These are phyloP conservation scores for Nothocercus nigrocapillus DNA, from an alignment of 2,113 vertebrate genomes.

Conservation along the genomic window DNA sequence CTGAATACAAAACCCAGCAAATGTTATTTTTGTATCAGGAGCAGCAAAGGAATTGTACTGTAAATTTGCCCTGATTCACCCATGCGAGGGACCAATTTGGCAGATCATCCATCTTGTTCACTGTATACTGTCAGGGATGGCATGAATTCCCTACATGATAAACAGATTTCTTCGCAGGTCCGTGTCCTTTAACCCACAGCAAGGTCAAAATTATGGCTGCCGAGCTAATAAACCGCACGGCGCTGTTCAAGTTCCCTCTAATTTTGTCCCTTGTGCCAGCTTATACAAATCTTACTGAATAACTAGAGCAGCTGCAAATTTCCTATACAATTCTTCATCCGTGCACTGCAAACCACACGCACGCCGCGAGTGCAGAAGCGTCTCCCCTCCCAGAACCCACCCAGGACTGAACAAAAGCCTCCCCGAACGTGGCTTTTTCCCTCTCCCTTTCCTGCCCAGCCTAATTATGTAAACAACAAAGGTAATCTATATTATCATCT, in stretches of 20 bases:
- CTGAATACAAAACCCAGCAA: constrained; percentile 64
- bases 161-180: constrained; percentile 83
- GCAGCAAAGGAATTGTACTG: constrained; percentile 72
- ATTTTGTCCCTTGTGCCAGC: constrained; percentile 54
- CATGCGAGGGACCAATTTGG: constrained; percentile 79
- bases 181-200: constrained; percentile 84
- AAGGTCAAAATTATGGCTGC: constrained; percentile 81
- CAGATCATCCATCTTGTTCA: constrained; percentile 87
- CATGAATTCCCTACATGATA: constrained; percentile 80
- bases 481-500: constrained; percentile 36
- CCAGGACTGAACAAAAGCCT: neutral
- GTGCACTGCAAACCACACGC: neutral
- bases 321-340: constrained; percentile 20
- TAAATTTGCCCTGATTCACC: constrained; percentile 82
- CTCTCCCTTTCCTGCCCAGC: constrained; percentile 3
- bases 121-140: constrained; percentile 79
- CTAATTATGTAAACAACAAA: constrained; percentile 26
- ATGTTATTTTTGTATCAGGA: constrained; percentile 76
- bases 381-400: neutral
- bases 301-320: constrained; percentile 34
- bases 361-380: neutral
- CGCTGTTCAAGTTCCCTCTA: constrained; percentile 25
- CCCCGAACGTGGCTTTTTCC: neutral
- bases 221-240: constrained; percentile 51
- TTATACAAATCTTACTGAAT: constrained; percentile 34